These are phyloP conservation scores for Gymnobelideus leadbeateri DNA, from an alignment of 2,113 vertebrate genomes.

Conservation along the genomic window DNA sequence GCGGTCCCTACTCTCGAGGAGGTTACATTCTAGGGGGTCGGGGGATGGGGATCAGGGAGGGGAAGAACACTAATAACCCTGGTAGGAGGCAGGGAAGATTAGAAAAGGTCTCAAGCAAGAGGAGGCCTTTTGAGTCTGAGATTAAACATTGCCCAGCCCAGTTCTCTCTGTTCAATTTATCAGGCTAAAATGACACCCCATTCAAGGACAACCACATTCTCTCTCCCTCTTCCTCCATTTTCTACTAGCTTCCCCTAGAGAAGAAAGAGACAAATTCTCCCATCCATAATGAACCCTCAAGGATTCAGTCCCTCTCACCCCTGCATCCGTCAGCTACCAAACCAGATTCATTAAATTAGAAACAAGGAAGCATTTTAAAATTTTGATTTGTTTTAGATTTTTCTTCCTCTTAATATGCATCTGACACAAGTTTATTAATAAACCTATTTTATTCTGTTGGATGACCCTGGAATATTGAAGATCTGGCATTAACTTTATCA, in stretches of 20 bases:
- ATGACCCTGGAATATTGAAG: background rate
- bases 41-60: background rate
- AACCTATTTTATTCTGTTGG: conserved; percentile 29
- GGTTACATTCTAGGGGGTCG: background rate
- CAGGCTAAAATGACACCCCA: background rate
- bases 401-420: conserved; percentile 17
- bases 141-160: background rate
- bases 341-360: background rate
- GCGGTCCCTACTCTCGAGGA: background rate
- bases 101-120: background rate
- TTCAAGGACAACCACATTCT: background rate
- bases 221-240: background rate
- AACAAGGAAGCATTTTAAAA: background rate
- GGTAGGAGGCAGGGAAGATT: background rate
- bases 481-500: conserved; percentile 36
- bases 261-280: conserved; percentile 4
- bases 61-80: background rate
- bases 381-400: background rate
- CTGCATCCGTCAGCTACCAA: background rate
- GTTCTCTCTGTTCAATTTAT: background rate
- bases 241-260: background rate
- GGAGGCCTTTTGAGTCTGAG: background rate
- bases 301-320: background rate
- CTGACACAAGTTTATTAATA: conserved; percentile 24
- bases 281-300: background rate